A percentile compares a stretch with the other conserved stretches of the same genome.
phyloP scores from a whole-genome alignment of 2,888 invertebrate species.

The Nebria salina region DNA sequence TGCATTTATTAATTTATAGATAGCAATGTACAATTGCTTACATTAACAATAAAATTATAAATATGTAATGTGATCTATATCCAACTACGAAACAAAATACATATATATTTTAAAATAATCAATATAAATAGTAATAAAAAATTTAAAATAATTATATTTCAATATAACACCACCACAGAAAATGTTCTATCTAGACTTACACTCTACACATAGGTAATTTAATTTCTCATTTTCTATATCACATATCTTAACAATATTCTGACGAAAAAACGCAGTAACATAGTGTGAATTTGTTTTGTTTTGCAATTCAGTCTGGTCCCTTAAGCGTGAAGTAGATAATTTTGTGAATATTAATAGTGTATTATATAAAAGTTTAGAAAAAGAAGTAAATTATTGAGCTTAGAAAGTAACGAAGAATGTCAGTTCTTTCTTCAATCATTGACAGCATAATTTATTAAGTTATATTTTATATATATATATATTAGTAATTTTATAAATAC shows the following conservation, averaged over 20 bases:
- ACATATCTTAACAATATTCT: background rate
- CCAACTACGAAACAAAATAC: background rate
- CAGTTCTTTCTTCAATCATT: slow-evolving; percentile 10
- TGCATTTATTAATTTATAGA: slow-evolving; percentile 37
- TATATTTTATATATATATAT: background rate
- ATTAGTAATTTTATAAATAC: slow-evolving; percentile 9
- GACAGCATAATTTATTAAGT: background rate
- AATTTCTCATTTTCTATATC: background rate
- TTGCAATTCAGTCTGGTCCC: slow-evolving; percentile 44
- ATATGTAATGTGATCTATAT: background rate
- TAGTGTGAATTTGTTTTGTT: background rate
- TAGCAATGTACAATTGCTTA: slow-evolving; percentile 42
- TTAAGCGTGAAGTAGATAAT: slow-evolving; percentile 30
- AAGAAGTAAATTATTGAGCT: slow-evolving; percentile 13
- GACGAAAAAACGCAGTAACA: slow-evolving; percentile 5
- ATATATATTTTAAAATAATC: background rate
- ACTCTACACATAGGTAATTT: background rate
- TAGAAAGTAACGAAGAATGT: slow-evolving; percentile 12
- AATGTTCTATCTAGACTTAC: background rate
- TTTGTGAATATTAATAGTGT: background rate
- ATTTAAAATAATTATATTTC: background rate
- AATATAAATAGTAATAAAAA: background rate
- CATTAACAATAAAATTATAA: slow-evolving; percentile 11
- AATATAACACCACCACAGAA: background rate
- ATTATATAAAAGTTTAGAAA: slow-evolving; percentile 16